phyloP scores from a whole-genome alignment of 2,797 vertebrate genomes.

The Enteromius trimaculatus region DNA sequence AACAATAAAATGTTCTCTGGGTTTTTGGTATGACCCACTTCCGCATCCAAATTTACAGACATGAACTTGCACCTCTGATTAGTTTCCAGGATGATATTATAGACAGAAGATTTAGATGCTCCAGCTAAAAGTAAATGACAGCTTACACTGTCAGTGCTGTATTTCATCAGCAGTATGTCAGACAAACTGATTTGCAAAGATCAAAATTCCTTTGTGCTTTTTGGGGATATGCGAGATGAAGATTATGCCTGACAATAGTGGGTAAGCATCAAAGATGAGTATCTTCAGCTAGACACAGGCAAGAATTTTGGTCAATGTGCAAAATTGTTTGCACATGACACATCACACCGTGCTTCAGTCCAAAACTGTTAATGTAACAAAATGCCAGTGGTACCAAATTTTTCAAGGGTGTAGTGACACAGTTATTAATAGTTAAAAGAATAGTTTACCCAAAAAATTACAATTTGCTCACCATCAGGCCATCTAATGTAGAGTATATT shows the following conservation, averaged over 20 bases:
- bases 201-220: conserved; percentile 49
- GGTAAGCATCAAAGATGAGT: conserved; percentile 45
- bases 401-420: conserved; percentile 49
- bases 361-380: conserved; percentile 39
- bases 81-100: conserved; percentile 23
- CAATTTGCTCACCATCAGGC: not conserved
- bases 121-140: conserved; percentile 42
- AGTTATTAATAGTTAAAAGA: not conserved
- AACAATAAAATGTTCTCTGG: not conserved
- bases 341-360: conserved; percentile 38
- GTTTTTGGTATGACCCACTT: not conserved
- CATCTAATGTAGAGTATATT: not conserved
- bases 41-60: not conserved
- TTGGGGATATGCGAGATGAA: conserved; percentile 50
- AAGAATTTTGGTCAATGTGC: conserved; percentile 44
- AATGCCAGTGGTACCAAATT: conserved; percentile 58
- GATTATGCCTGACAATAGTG: conserved; percentile 53
- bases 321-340: conserved; percentile 41
- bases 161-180: conserved; percentile 48
- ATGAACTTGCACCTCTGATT: conserved; percentile 6
- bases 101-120: conserved; percentile 29
- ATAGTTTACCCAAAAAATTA: not conserved
- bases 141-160: conserved; percentile 30
- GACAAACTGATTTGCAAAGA: conserved; percentile 42
- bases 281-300: conserved; percentile 50